phyloP scores from a whole-genome alignment of 2,888 invertebrate species.

The Phrixothrix hirtus region DNA sequence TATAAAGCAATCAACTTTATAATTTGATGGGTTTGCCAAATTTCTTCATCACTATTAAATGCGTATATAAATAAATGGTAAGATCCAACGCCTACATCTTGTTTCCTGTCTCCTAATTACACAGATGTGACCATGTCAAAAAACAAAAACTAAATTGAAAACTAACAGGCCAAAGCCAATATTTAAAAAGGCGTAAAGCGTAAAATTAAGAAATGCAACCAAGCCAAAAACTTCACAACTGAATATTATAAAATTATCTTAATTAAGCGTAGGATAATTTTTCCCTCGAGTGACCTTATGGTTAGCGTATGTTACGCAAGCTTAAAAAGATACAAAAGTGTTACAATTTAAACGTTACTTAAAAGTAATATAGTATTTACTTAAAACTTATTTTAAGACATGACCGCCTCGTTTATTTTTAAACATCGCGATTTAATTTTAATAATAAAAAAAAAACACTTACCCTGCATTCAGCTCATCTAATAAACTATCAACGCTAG shows the following conservation, averaged over 20 bases:
- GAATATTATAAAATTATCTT: too few relatives aligned
- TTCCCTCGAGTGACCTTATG: neutral
- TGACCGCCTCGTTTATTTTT: conserved; percentile 10
- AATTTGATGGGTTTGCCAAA: neutral
- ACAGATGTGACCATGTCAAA: neutral
- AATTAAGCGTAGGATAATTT: too few relatives aligned
- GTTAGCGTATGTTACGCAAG: neutral
- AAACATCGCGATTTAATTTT: neutral
- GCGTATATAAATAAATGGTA: neutral
- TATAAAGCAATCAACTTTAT: neutral
- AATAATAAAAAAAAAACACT: conserved; percentile 44
- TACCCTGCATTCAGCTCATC: conserved; percentile 86
- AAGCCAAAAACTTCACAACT: neutral
- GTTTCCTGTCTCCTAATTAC: neutral
- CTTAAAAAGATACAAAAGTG: neutral
- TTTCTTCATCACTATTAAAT: neutral
- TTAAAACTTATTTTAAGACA: conserved; percentile 12
- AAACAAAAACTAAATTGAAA: conserved; percentile 2
- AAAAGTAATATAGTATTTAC: conserved; percentile 7
- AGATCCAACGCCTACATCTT: too few relatives aligned
- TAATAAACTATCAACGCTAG: conserved; percentile 85
- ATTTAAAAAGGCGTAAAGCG: conserved; percentile 7
- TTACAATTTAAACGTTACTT: conserved; percentile 3
- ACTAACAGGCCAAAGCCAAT: conserved; percentile 5
- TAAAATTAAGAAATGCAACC: conserved; percentile 12